Conservation (phyloP, 2,797 vertebrate genomes). For the Nyctalus aviator region DNA sequence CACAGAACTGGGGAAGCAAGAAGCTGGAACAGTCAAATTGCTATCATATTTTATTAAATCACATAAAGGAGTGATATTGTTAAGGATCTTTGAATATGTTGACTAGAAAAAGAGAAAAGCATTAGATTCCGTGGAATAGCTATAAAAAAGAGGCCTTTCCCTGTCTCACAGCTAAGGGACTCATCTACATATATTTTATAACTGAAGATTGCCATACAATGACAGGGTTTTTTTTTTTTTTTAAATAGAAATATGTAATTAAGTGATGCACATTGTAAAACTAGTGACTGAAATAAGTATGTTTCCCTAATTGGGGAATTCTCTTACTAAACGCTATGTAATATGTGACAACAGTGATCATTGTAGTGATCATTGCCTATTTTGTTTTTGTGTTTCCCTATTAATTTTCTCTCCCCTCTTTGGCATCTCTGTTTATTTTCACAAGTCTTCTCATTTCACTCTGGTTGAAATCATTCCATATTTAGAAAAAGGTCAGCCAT, state of each 20-base stretch:
- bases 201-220: not conserved
- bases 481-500: not conserved
- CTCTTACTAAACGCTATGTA: not conserved
- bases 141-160: not conserved
- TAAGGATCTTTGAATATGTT: conserved; percentile 12
- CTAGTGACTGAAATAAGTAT: not conserved
- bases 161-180: not conserved
- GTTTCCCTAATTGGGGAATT: not conserved
- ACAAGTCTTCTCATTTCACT: not conserved
- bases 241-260: not conserved
- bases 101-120: not conserved
- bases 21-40: conserved; percentile 6
- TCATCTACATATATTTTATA: not conserved
- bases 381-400: not conserved
- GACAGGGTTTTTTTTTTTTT: not conserved
- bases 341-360: not conserved
- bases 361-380: too few species aligned
- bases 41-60: conserved; percentile 14
- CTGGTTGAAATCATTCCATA: not conserved
- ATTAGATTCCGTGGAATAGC: not conserved
- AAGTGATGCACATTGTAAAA: not conserved
- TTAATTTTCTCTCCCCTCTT: not conserved
- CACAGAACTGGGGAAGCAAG: not conserved
- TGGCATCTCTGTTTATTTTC: not conserved
- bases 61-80: not conserved